Conservation (phyloP, 1,140 invertebrate species). For the Holotrichia oblita region DNA sequence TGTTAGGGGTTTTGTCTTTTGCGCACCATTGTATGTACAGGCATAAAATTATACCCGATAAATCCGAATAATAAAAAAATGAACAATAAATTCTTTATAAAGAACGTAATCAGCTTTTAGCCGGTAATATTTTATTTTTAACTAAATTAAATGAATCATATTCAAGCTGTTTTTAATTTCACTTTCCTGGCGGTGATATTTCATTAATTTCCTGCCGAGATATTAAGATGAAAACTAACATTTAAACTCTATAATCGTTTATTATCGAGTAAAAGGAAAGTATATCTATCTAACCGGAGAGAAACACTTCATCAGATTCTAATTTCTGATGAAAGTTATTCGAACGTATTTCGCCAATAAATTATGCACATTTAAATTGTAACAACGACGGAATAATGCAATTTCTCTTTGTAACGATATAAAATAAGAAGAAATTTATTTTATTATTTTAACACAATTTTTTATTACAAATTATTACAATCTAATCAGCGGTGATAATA, state of each 20-base stretch:
- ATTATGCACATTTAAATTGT: neutral
- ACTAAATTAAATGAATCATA: neutral
- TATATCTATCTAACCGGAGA: neutral
- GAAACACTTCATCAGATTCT: neutral
- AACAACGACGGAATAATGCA: neutral
- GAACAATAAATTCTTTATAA: no score
- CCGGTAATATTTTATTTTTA: no score
- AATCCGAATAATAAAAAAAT: no score
- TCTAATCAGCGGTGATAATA: neutral
- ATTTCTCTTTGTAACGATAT: neutral
- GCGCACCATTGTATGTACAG: neutral
- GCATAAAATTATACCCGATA: neutral
- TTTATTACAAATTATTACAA: neutral
- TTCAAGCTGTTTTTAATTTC: neutral
- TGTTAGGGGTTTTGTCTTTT: neutral
- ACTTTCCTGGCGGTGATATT: neutral
- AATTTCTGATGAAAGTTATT: slow-evolving; percentile 12
- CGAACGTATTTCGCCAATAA: neutral
- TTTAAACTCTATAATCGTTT: neutral
- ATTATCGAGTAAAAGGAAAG: neutral
- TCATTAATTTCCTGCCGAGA: neutral
- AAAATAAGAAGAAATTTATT: neutral
- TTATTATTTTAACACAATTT: neutral
- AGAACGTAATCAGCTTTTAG: no score
- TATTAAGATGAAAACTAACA: no score